Conservation (phyloP, 2,113 vertebrate genomes). For the Sapayoa aenigma region DNA sequence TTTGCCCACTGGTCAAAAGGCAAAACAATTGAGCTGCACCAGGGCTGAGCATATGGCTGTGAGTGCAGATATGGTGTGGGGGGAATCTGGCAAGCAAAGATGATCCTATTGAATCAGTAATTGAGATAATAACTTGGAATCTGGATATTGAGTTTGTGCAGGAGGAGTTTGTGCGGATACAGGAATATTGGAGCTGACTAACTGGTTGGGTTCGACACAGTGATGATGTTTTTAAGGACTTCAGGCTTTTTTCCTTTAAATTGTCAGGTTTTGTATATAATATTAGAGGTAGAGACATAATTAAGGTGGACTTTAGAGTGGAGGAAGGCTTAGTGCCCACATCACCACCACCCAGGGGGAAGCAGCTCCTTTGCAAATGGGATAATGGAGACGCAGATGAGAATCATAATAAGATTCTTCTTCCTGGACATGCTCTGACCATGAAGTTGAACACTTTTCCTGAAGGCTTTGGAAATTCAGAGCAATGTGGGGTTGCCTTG, state of each 20-base stretch:
- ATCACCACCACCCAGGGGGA: background rate
- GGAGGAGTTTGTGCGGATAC: background rate
- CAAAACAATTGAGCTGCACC: background rate
- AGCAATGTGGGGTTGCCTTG: background rate
- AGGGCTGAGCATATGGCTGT: background rate
- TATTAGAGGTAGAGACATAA: background rate
- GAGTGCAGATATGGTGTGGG: background rate
- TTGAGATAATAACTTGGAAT: background rate
- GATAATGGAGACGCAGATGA: rapidly evolving
- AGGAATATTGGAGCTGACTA: background rate
- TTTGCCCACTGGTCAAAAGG: background rate
- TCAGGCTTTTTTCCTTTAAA: background rate
- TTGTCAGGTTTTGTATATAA: rapidly evolving
- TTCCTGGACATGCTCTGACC: background rate
- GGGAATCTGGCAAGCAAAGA: background rate
- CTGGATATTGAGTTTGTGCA: background rate
- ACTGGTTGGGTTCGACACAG: background rate
- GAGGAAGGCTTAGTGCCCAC: background rate
- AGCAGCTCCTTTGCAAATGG: background rate
- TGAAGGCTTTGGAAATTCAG: background rate
- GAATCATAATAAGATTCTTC: rapidly evolving
- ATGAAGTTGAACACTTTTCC: background rate
- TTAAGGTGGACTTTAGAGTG: background rate
- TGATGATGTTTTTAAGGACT: background rate
- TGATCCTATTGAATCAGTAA: background rate